Conservation (phyloP, 30 jellyfish, hydroid and myxozoan species). For the Turritopsis rubra region DNA sequence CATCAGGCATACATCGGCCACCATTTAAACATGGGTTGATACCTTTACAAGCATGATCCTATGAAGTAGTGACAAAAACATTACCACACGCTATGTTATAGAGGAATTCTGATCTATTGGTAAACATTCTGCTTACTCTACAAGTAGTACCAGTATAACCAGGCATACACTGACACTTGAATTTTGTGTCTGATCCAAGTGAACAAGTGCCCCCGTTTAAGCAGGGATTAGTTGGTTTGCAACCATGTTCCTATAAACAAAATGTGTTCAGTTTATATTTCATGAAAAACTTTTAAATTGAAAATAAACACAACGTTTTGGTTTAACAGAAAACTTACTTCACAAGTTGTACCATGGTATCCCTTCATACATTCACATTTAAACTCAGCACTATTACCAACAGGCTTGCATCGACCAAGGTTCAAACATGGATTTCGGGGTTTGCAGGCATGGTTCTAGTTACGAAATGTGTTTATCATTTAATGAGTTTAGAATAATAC, state of each 20-base stretch:
- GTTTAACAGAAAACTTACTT: not conserved
- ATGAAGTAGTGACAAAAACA: not conserved
- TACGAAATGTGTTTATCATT: not conserved
- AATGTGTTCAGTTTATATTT: too few relatives aligned
- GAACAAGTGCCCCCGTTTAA: conserved; percentile 56
- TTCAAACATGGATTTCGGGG: conserved; percentile 56
- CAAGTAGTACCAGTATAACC: conserved; percentile 53
- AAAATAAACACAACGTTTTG: not conserved
- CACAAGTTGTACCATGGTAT: conserved; percentile 51
- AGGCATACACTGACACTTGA: conserved; percentile 55
- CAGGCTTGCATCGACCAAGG: conserved; percentile 50
- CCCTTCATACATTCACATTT: conserved; percentile 62
- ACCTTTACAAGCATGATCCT: conserved; percentile 17
- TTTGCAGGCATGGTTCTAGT: conserved; percentile 33
- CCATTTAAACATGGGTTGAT: conserved; percentile 15
- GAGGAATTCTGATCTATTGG: not conserved
- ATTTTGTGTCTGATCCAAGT: conserved; percentile 52
- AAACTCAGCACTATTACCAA: conserved; percentile 27
- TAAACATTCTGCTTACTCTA: not conserved
- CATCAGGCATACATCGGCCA: conserved; percentile 10
- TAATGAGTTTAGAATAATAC: not conserved
- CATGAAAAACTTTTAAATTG: too few relatives aligned
- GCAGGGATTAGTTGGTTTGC: conserved; percentile 64
- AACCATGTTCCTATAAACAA: not conserved
- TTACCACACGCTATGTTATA: too few relatives aligned